Conservation (phyloP, 2,888 invertebrate genomes). For the Pheosia tremula region DNA sequence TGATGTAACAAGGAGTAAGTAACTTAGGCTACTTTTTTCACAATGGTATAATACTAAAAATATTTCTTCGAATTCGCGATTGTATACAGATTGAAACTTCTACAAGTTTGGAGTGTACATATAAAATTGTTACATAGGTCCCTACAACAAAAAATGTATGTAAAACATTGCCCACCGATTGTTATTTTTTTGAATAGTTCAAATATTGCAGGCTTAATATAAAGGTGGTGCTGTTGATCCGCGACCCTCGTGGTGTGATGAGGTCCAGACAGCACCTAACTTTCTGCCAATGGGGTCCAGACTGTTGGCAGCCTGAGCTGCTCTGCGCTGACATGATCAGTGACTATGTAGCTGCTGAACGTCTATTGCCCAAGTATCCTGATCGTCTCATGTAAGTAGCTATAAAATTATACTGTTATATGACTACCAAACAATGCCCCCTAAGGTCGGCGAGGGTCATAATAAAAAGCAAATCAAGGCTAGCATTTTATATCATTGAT, state of each 20-base stretch:
- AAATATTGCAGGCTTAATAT: constrained; percentile 86
- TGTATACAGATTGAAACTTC: too few relatives aligned
- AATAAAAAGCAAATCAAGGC: neutral
- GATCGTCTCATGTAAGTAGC: constrained; percentile 87
- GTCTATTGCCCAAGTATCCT: constrained; percentile 88
- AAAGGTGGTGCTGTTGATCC: constrained; percentile 90
- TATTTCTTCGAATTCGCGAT: too few relatives aligned
- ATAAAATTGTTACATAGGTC: too few relatives aligned
- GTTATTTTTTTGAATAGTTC: constrained; percentile 1
- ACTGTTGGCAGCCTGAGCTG: constrained; percentile 91
- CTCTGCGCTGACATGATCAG: constrained; percentile 93
- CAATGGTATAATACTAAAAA: too few relatives aligned
- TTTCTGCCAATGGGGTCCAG: constrained; percentile 90
- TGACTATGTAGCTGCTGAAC: constrained; percentile 90
- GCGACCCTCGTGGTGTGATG: constrained; percentile 94
- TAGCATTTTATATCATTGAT: neutral
- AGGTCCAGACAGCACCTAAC: constrained; percentile 93
- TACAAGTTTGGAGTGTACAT: too few relatives aligned
- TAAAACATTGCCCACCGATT: neutral
- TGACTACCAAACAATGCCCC: too few relatives aligned
- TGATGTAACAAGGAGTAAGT: too few relatives aligned
- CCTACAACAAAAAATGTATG: too few relatives aligned
- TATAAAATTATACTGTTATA: neutral
- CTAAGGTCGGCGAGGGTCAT: neutral
- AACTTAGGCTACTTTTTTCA: too few relatives aligned